Evolutionary conservation across 1,140 invertebrate species (phyloP).

Genomic region (Drosophila sucinea): DNA sequence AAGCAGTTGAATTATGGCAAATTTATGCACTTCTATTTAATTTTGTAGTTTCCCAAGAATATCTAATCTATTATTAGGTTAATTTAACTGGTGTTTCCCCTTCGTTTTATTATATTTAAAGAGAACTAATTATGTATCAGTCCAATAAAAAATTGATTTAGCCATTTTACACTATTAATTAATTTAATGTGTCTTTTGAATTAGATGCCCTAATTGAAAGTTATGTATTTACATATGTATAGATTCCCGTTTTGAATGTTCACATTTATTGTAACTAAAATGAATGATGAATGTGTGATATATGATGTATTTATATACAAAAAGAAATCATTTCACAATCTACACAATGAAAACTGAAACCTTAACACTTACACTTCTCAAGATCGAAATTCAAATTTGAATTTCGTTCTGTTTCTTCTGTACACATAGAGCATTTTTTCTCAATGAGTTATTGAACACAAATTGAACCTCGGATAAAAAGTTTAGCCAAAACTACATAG

Average conservation of each 20-base stretch:
- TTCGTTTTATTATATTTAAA: no score
- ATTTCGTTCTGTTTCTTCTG: not conserved
- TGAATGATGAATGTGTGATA: not conserved
- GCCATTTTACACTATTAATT: no score
- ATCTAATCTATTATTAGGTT: no score
- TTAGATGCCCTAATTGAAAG: no score
- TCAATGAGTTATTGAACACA: slow-evolving; percentile 13
- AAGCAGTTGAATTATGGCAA: no score
- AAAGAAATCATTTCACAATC: not conserved
- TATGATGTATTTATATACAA: not conserved
- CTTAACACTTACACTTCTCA: not conserved
- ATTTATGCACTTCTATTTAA: no score
- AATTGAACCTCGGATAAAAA: slow-evolving; percentile 30
- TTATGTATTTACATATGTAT: not conserved
- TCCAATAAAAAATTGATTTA: no score
- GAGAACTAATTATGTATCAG: no score
- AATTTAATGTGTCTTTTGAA: no score
- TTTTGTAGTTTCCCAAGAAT: no score
- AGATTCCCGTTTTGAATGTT: not conserved
- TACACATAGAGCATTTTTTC: not conserved
- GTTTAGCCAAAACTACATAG: slow-evolving; percentile 51
- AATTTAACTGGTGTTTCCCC: no score
- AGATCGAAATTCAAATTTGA: not conserved
- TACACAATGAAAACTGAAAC: not conserved
- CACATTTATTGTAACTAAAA: not conserved